Base-by-base conservation (phyloP, 2,888 invertebrate genomes). In the Calameuta idolon region DNA sequence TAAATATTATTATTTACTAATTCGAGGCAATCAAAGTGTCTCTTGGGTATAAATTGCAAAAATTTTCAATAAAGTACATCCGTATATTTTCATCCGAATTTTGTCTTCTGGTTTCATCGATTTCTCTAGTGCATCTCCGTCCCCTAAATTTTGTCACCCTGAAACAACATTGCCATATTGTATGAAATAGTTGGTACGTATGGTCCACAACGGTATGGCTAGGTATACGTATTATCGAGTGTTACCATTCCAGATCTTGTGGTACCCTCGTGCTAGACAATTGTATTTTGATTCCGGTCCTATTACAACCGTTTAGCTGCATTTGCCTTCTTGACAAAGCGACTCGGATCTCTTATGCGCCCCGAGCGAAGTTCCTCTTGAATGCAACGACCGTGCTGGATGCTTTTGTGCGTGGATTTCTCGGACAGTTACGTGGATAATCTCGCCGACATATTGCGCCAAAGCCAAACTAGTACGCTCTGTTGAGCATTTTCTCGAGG, bases 241-340 rank as follows among this genome's bases (percentile, higher is more conserved):
- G 74, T 74, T 74, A 34, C 74, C 74, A 35, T 34, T 34, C 23
- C 74, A 74, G 35, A 81, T 82, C 79, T 76, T 80, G 79, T 76
- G 81, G 80, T 76, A 80, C 75, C 82, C 81, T 81, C 79, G 80
- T 76, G 76, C 37, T 79, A 85, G 82, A 88, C 87, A 87, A 88
- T 88, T 86, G 86, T 89, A 89, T 88, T 89, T 89, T 88, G 87
- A 91, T 91, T 89, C 84, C 82, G 86, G 85, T 84, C 87, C 85
- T 83, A 90, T 91, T 90, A 90, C 89, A 82, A 85, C 85, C 88
- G 89, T 89, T 91, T 90, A 90, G 86, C 82, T 83, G 86, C 85
- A 86, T 89, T 90, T 91, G 91, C 91, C 91, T 91, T 91, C 86
- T 91, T 90, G 90, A 90, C 91, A 91, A 90, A 88, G 89, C 90